Evolutionary conservation across 2,888 invertebrate species (phyloP).

Genomic region (Drosophila nr. perissopoda): DNA sequence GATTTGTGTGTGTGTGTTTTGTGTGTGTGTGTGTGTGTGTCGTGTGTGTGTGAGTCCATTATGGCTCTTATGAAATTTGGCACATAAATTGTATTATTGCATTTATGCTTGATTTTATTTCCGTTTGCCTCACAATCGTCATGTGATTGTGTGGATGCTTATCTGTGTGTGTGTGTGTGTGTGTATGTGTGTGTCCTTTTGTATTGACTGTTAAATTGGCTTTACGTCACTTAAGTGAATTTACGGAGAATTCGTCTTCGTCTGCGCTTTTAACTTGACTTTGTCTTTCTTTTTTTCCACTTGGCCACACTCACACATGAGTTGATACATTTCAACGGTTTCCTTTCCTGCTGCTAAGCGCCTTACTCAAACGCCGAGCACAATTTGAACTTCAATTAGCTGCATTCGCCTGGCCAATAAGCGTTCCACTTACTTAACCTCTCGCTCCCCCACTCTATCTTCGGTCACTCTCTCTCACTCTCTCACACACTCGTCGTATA

Average conservation of each 20-base stretch:
- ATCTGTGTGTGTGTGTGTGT: conserved; percentile 27
- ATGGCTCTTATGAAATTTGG: conserved; percentile 73
- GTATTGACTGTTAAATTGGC: conserved; percentile 76
- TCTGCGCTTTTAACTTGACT: conserved; percentile 40
- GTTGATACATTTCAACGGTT: conserved; percentile 70
- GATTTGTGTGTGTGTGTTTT: conserved; percentile 46
- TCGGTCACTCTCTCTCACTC: neutral
- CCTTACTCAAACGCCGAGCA: conserved; percentile 49
- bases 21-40: conserved; percentile 28
- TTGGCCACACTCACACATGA: conserved; percentile 2
- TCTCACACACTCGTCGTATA: conserved; percentile 43
- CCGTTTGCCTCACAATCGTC: conserved; percentile 71
- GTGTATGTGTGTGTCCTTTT: conserved; percentile 26
- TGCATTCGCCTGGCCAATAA: conserved; percentile 70
- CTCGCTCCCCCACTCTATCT: neutral
- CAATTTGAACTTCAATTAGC: conserved; percentile 79
- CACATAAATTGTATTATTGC: conserved; percentile 81
- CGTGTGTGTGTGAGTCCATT: conserved; percentile 63
- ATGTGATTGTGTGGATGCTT: conserved; percentile 61
- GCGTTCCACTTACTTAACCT: conserved; percentile 52
- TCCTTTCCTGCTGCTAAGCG: conserved; percentile 50
- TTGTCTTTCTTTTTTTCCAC: conserved; percentile 7
- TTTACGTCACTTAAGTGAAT: conserved; percentile 73
- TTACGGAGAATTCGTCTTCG: conserved; percentile 64
- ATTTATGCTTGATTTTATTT: conserved; percentile 81